Percentiles rank a stretch among this genome's conserved stretches.
Evolutionary conservation across 2,113 vertebrate genomes (phyloP).

Genomic region (Siniperca chuatsi): DNA sequence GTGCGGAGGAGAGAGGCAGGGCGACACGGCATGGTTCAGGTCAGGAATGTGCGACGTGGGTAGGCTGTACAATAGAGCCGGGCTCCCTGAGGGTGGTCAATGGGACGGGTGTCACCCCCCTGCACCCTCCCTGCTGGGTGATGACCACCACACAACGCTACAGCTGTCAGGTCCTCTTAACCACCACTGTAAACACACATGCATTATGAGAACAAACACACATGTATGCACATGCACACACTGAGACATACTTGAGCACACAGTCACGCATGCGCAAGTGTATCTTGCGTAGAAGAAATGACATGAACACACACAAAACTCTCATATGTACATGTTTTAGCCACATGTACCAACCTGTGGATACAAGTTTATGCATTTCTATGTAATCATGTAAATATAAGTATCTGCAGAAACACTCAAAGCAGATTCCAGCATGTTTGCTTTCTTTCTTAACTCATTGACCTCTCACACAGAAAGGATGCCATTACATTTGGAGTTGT

Average conservation of each 20-base stretch:
- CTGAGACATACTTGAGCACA: not conserved
- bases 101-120: conserved; percentile 76
- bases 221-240: conserved; percentile 18
- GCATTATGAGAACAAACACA: conserved; percentile 30
- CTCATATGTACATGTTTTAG: not conserved
- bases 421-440: conserved; percentile 42
- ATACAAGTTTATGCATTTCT: not conserved
- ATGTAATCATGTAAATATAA: conserved; percentile 18
- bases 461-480: conserved; percentile 48
- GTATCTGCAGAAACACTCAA: conserved; percentile 5
- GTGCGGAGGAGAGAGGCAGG: conserved; percentile 44
- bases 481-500: conserved; percentile 17
- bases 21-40: conserved; percentile 63
- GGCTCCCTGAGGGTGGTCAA: conserved; percentile 79
- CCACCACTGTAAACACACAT: conserved; percentile 52
- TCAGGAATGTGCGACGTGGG: conserved; percentile 79
- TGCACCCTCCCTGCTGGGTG: conserved; percentile 77
- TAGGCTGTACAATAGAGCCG: conserved; percentile 77
- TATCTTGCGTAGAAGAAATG: not conserved
- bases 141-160: conserved; percentile 69
- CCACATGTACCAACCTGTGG: conserved; percentile 1
- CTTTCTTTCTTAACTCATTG: conserved; percentile 42
- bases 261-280: not conserved
- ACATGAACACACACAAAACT: conserved; percentile 15
- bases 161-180: conserved; percentile 81